These are phyloP conservation scores for Drosophila hydei DNA, from an alignment of 1,140 invertebrate species.

Conservation along the genomic window DNA sequence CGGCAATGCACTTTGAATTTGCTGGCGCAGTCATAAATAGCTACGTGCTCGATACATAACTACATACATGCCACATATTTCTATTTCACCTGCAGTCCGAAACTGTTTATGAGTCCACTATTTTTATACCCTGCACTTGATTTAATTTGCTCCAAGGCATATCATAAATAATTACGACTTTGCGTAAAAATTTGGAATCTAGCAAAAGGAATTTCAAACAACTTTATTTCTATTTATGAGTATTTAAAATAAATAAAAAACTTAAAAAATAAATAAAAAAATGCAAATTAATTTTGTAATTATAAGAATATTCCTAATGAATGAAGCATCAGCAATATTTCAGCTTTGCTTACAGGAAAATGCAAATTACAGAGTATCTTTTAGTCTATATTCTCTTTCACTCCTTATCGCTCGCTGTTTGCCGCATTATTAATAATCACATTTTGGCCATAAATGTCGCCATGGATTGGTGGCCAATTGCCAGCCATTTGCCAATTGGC, in stretches of 20 bases:
- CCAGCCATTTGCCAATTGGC: conserved; percentile 52
- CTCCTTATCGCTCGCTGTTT: not conserved
- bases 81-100: conserved; percentile 67
- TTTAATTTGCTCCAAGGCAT: not conserved
- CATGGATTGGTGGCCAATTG: conserved; percentile 48
- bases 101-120: conserved; percentile 10
- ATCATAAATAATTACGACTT: not conserved
- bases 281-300: too few species aligned
- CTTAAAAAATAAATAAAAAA: not conserved
- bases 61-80: conserved; percentile 43
- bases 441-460: conserved; percentile 50
- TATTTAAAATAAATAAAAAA: not conserved
- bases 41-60: conserved; percentile 16
- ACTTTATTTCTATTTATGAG: too few species aligned
- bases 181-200: too few species aligned
- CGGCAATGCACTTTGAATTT: conserved; percentile 74
- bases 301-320: too few species aligned
- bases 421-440: conserved; percentile 53
- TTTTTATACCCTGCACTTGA: conserved; percentile 16
- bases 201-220: too few species aligned
- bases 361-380: not conserved
- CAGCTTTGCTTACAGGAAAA: too few species aligned
- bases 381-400: not conserved
- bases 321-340: too few species aligned
- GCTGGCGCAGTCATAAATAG: conserved; percentile 56